Evolutionary conservation across 1,140 invertebrate species (phyloP).

Genomic region (Drosophila ohnishii): DNA sequence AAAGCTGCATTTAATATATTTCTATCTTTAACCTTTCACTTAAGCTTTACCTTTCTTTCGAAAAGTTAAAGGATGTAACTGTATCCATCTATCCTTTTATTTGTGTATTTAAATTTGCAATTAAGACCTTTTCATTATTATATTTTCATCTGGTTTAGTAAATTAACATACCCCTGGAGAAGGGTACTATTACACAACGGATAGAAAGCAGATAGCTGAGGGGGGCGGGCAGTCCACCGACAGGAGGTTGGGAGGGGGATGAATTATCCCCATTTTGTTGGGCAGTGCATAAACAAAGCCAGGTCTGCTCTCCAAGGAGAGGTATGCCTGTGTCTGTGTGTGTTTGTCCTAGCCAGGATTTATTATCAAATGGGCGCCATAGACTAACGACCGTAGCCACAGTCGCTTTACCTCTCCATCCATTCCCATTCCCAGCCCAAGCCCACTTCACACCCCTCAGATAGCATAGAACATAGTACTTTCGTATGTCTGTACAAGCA

Average conservation of each 20-base stretch:
- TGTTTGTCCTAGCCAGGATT: conserved; percentile 61
- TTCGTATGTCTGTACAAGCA: conserved; percentile 41
- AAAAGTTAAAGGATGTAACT: too few relatives aligned
- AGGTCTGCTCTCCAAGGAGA: conserved; percentile 23
- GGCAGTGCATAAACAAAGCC: conserved; percentile 73
- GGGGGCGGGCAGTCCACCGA: not conserved
- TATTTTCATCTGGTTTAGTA: not conserved
- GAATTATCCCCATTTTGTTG: conserved; percentile 41
- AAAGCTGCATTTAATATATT: not conserved
- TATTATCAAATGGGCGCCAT: conserved; percentile 79
- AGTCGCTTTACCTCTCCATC: conserved; percentile 29
- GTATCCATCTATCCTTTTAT: not conserved
- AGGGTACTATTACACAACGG: conserved; percentile 8
- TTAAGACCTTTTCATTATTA: too few relatives aligned
- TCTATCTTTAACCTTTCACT: not conserved
- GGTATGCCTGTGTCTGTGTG: conserved; percentile 34
- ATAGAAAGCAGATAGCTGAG: conserved; percentile 14
- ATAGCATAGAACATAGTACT: conserved; percentile 24
- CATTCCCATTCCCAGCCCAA: not conserved
- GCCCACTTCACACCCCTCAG: conserved; percentile 1
- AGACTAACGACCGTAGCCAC: conserved; percentile 72
- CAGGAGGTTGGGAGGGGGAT: conserved; percentile 1
- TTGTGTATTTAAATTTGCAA: too few relatives aligned
- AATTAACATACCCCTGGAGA: conserved; percentile 6
- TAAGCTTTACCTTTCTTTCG: too few relatives aligned